A percentile compares a stretch with the other conserved stretches of the same genome.
Evolutionary conservation across 2,888 invertebrate genomes (phyloP).

Genomic region (Drymonia ruficornis): DNA sequence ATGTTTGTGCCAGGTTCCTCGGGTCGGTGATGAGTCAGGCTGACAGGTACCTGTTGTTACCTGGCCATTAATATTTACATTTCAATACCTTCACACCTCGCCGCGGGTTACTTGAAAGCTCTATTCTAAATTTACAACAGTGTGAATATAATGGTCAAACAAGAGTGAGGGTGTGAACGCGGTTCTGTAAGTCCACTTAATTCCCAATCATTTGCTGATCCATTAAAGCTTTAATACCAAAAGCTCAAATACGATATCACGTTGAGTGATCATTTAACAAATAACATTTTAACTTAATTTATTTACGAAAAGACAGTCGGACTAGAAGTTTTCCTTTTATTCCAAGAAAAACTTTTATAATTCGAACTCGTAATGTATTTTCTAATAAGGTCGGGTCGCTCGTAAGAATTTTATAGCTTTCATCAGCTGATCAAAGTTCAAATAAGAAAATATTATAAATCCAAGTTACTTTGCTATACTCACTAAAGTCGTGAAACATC

Average conservation of each 20-base stretch:
- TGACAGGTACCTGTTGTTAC: constrained; percentile 31
- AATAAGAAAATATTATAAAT: neutral
- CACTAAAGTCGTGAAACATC: neutral
- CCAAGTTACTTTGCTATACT: neutral
- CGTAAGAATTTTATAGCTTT: constrained; percentile 6
- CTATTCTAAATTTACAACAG: constrained; percentile 34
- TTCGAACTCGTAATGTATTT: constrained; percentile 11
- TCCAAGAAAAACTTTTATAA: constrained; percentile 10
- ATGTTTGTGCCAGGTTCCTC: constrained; percentile 6
- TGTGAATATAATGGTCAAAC: constrained; percentile 18
- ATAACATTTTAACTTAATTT: constrained; percentile 17
- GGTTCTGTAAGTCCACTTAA: constrained; percentile 25
- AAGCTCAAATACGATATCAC: neutral
- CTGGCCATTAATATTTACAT: constrained; percentile 42
- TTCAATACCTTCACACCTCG: constrained; percentile 29
- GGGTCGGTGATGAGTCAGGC: constrained; percentile 29
- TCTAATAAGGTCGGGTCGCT: constrained; percentile 14
- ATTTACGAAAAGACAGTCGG: constrained; percentile 6
- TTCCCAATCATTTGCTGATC: neutral
- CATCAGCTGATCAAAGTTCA: constrained; percentile 12
- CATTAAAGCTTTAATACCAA: neutral
- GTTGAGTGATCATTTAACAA: neutral
- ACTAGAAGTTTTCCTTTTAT: constrained; percentile 13
- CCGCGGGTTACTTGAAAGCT: constrained; percentile 27
- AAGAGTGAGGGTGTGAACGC: constrained; percentile 31